Base-by-base conservation (phyloP, 1,140 invertebrate genomes). In the Nomia melanderi region DNA sequence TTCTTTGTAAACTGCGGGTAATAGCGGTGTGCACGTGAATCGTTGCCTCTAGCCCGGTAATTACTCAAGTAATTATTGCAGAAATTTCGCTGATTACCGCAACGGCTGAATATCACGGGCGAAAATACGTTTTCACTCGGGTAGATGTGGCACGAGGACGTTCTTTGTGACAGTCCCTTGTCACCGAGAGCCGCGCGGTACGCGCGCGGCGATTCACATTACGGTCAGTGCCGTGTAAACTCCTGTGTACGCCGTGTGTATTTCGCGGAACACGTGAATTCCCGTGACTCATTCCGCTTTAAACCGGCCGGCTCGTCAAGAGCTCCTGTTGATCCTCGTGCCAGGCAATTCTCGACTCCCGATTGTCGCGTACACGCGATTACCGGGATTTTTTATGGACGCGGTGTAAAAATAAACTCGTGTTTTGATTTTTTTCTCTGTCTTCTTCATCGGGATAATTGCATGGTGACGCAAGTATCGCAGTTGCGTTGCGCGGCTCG, bases 141-240 rank as follows among this genome's bases (percentile, higher is more conserved):
- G 31, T 47, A 2, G 67, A 85, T 85, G 63, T 85, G 76, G 76
- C 72, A 85, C 83, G 76, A 85, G 83, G 83, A 82, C 83, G 69
- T 79, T 76, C 77, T 79, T 83, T 76, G 67, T 84, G 70, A 76
- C 77, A 76, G 71, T 62, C 66, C 59, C 65, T 72, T 83, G 82
- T 83, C 82, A 75, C 59, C 44, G 41, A 36, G 73, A 56, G 23
- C 36, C 36, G 64, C 60, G 66, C 65, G n/a, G n/a, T n/a, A n/a
- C n/a, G n/a, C n/a, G n/a, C n/a, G n/a, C n/a, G n/a, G n/a, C n/a
- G 64, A 80, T 67, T 79, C 81, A 47, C 67, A 72, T 83, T 82
- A 44, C 66, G 62, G 50, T 63, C 41, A 74, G 69, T 80, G 33
- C 54, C 44, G 66, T 44, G 57, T 59, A 56, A 60, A 62, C 59